Evolutionary conservation across 1,140 invertebrate species (phyloP).

Genomic region (Leptoteleia sp.): DNA sequence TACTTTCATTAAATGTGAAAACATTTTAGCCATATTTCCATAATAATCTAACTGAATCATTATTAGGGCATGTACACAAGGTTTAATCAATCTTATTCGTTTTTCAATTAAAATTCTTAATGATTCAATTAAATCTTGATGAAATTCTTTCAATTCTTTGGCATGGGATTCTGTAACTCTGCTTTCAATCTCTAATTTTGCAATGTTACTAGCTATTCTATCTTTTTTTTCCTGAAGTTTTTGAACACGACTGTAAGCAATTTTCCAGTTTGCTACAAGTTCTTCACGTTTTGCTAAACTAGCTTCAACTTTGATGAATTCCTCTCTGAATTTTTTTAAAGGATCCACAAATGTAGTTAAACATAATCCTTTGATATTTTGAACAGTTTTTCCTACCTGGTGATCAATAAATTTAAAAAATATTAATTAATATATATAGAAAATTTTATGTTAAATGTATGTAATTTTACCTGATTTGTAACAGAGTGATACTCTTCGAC

Average conservation of each 20-base stretch:
- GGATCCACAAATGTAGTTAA: constrained; percentile 78
- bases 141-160: constrained; percentile 75
- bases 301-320: constrained; percentile 72
- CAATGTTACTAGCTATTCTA: constrained; percentile 75
- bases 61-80: constrained; percentile 78
- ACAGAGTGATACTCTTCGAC: constrained; percentile 79
- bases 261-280: constrained; percentile 74
- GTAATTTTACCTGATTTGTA: constrained; percentile 74
- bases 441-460: not conserved
- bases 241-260: constrained; percentile 69
- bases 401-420: constrained; percentile 15
- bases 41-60: constrained; percentile 80
- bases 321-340: constrained; percentile 77
- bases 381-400: constrained; percentile 75
- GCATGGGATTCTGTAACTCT: constrained; percentile 69
- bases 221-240: constrained; percentile 79
- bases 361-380: constrained; percentile 70
- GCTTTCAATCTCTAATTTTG: constrained; percentile 76
- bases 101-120: constrained; percentile 76
- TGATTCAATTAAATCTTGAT: constrained; percentile 72
- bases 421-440: no score
- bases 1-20: constrained; percentile 75
- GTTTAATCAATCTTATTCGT: constrained; percentile 77
- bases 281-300: constrained; percentile 76
- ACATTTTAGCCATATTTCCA: constrained; percentile 77